Evolutionary conservation across 2,113 vertebrate genomes (phyloP).

Genomic region (Gallinago media): DNA sequence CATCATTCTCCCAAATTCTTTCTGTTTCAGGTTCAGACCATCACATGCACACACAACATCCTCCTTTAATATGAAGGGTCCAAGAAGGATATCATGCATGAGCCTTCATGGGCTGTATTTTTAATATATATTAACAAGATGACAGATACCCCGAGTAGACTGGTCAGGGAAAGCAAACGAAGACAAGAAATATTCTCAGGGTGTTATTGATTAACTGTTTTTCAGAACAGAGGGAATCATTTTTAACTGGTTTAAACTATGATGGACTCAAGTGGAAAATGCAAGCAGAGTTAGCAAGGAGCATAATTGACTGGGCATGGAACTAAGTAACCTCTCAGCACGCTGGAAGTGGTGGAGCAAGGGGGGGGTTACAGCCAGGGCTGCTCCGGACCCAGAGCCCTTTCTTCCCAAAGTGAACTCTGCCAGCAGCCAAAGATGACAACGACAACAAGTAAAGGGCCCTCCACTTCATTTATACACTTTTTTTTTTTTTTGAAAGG

Average conservation of each 20-base stretch:
- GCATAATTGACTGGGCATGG: constrained; percentile 67
- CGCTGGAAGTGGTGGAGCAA: not conserved
- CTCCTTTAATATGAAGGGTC: not conserved
- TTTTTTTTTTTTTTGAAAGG: too few relatives aligned
- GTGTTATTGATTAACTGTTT: constrained; percentile 70
- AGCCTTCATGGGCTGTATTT: not conserved
- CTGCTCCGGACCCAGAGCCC: not conserved
- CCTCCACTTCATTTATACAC: too few relatives aligned
- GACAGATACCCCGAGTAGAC: not conserved
- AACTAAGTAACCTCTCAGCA: constrained; percentile 68
- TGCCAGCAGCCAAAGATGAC: too few relatives aligned
- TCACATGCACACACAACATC: not conserved
- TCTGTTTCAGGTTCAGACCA: not conserved
- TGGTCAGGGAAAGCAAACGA: constrained; percentile 24
- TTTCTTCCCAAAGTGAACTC: too few relatives aligned
- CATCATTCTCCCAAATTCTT: not conserved
- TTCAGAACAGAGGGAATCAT: constrained; percentile 62
- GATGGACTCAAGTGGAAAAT: constrained; percentile 70
- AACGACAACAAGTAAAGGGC: too few relatives aligned
- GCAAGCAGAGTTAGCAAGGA: constrained; percentile 61
- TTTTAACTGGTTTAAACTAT: constrained; percentile 70
- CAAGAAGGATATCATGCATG: not conserved
- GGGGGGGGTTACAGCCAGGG: not conserved
- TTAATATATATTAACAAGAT: constrained; percentile 35
- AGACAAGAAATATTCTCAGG: constrained; percentile 65